A percentile compares a stretch with the other conserved stretches of the same genome.
These are phyloP conservation scores for Megamerina dolium DNA, from an alignment of 2,888 invertebrate species.

Conservation along the genomic window DNA sequence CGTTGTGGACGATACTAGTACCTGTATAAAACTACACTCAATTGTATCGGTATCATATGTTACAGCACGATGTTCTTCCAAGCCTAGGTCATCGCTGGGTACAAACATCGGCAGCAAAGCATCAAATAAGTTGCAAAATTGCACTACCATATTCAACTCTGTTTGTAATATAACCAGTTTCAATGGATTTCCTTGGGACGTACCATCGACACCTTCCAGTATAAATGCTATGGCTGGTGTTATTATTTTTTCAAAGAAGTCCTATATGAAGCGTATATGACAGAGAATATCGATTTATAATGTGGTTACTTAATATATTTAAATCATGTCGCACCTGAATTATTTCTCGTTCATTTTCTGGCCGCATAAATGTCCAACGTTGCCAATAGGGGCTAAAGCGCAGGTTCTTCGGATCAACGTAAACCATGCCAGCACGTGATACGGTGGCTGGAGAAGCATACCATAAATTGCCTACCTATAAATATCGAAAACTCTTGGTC, in stretches of 20 bases:
- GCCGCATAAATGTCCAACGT: slow-evolving; percentile 64
- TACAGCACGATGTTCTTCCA: slow-evolving; percentile 49
- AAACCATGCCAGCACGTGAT: slow-evolving; percentile 90
- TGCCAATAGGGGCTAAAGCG: slow-evolving; percentile 84
- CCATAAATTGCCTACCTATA: slow-evolving; percentile 74
- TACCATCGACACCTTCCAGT: slow-evolving; percentile 68
- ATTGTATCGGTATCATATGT: slow-evolving; percentile 55
- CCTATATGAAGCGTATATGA: slow-evolving; percentile 32
- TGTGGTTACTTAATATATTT: background rate
- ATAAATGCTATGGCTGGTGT: slow-evolving; percentile 64
- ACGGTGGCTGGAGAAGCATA: slow-evolving; percentile 92
- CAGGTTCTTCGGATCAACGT: slow-evolving; percentile 85
- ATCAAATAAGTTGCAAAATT: slow-evolving; percentile 75
- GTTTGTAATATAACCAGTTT: slow-evolving; percentile 80
- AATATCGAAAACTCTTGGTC: background rate
- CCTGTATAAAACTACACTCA: slow-evolving; percentile 66
- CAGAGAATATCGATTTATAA: background rate
- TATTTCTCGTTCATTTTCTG: slow-evolving; percentile 52
- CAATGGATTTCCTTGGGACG: slow-evolving; percentile 66
- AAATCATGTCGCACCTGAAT: slow-evolving; percentile 23
- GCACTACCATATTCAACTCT: slow-evolving; percentile 78
- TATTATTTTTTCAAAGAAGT: slow-evolving; percentile 72
- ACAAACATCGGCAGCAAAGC: slow-evolving; percentile 53
- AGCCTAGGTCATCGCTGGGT: slow-evolving; percentile 47
- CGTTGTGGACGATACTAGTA: slow-evolving; percentile 25